Base-by-base conservation (phyloP, 2,888 invertebrate species). In the Temnothorax unifasciatus region DNA sequence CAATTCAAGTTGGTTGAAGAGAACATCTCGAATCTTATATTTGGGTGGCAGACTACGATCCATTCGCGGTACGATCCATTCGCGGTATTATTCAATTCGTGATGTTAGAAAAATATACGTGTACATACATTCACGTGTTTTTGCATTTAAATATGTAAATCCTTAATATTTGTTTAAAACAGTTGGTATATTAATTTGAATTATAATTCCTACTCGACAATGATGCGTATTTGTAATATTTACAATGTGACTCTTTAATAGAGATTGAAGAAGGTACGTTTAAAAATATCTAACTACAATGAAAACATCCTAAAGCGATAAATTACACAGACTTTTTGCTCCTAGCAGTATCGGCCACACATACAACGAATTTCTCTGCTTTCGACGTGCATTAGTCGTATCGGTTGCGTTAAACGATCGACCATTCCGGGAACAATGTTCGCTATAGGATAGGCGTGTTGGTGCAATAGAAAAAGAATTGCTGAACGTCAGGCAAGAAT, bases 351-450 rank as follows among this genome's bases (percentile, higher is more conserved):
- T 83, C 77, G 57, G 25, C 59, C 25, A 71, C 59, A 81, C 79
- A 59, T 81, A 50, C 59, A 61, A 71, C 38, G 79, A 61, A 79
- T 79, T 81, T 81, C 59, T 81, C 47, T 81, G 71, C 38, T 81
- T 86, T 66, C 73, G 87, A 54, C 73, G 77, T 66, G 69, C 82
- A 85, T 88, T 88, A 86, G 87, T 88, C 86, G 84, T 87, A 87
- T 89, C 83, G 87, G 86, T 71, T 82, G 79, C 85, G 82, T 85
- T 89, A 87, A 88, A 86, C 85, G 85, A 84, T 85, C 85, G 84
- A 85, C 85, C 83, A 85, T 86, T 85, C 76, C 68, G 82, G 76
- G 84, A 86, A 88, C 86, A 88, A 88, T 88, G 86, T 88, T 83
- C 82, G 68, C 68, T 59, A 57, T 50, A 29, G 66, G 71, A 81